Evolutionary conservation across 1,140 invertebrate species (phyloP), one percentile per base, ranked within the genome.

Genomic region (Drosophila guanche): DNA sequence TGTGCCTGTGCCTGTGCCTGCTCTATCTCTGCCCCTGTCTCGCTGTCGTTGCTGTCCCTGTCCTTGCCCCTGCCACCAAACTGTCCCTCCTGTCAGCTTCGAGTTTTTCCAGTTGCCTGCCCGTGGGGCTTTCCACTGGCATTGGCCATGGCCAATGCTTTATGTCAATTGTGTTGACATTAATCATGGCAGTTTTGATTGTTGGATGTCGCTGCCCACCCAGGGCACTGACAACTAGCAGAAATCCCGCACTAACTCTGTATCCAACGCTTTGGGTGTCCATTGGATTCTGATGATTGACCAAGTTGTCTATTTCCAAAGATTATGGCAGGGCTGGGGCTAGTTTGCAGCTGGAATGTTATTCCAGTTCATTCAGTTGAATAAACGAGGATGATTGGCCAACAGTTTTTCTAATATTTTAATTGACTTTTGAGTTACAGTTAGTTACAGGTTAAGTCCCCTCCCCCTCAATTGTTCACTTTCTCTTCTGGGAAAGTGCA

Each of bases 151-250:
- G 63, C 70, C 59, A 56, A 68, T 74, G 70, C 70, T 75, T 71
- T 76, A 78, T 88, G 83, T 86, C 83, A 88, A 83, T 88, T 88
- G 69, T 69, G 83, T 77, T 86, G 83, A 86, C 83, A 86, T 86
- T 86, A 88, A 86, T 86, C 83, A 88, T 88, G 75, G 59, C 81
- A 70, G 69, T 83, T 81, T 81, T 81, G 79, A 81, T 81, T 83
- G 60, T 56, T 29, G 70, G 53, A 79, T 68, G 60, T 80, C 72
- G 78, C 48, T 33, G 81, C 77, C 81, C 81, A 86, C 81, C 81
- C 81, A 86, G 81, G 77, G 78, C 42, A 41, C 43, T 33, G 54
- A 47, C 47, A 50, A 60, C 62, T 54, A 54, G 45, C 47, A 48
- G 16, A 68, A 60, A 48, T 37, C 47, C 14, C 22, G n/a, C n/a